Evolutionary conservation across 2,888 invertebrate species (phyloP), one percentile per base, ranked within the genome.

Genomic region (Lasioglossum figueresi): DNA sequence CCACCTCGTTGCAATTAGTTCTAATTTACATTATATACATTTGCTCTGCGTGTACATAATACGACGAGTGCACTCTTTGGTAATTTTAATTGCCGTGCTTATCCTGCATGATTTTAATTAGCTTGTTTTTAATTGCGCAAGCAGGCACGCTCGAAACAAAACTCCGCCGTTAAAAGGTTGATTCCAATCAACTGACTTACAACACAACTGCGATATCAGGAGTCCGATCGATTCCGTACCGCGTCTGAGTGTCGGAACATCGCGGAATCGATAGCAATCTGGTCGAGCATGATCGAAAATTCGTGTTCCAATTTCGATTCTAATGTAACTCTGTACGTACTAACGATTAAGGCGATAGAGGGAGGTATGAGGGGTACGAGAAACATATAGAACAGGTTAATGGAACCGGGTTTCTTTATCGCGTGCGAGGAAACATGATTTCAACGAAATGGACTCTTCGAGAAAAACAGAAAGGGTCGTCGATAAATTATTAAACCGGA

Each of bases 401-500:
- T 82, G 16, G 75, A 40, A 68, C 40, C 45, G 27, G 1, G n/a
- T 5, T 40, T 48, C 74, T 71, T 76, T 52, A 48, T 23, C 76
- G 12, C 19, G 45, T 37, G 16, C 27, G 23, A 68, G 23, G 23
- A 23, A 23, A 68, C 52, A 70, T 66, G 75, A 72, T 79, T 56
- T 34, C 78, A 70, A 48, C 78, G 63, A 83, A 79, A 73, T 52
- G 77, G 4, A 37, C 23, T 37, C 12, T 37, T 3, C 2, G 34
- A 37, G 37, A 68, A 68, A 68, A 68, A 4, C 31, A 10, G 74
- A 63, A 78, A 81, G 82, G 75, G 76, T 77, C 78, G 63, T 1
- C 34, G 52, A 70, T 74, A 80, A 88, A 86, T 88, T 86, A 86
- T 66, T 84, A 40, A 68, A 56, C 40, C 45, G 78, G 31, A 72